Percentiles rank a stretch among this genome's conserved stretches.
Conservation (phyloP, 1,140 invertebrate genomes). For the Caenorhabditis latens region DNA sequence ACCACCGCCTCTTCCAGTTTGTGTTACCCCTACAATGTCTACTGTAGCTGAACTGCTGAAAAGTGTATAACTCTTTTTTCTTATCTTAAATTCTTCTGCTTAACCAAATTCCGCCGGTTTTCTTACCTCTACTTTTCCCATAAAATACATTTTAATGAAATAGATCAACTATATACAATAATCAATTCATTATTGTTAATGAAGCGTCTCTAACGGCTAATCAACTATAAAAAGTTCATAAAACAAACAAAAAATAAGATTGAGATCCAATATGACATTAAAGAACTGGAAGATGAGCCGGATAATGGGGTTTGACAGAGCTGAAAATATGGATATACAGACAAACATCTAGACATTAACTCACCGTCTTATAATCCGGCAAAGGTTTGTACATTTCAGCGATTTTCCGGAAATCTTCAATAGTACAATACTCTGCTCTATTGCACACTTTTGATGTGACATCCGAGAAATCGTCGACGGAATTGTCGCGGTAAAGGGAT, state of each 20-base stretch:
- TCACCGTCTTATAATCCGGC: constrained; percentile 15
- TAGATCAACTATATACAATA: no score
- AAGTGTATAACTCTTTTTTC: not conserved
- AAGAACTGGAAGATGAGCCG: not conserved
- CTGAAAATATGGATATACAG: not conserved
- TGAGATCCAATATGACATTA: not conserved
- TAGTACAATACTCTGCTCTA: not conserved
- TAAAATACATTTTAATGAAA: not conserved
- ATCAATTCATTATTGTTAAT: no score
- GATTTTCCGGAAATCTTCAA: not conserved
- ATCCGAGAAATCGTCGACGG: not conserved
- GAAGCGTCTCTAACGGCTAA: no score
- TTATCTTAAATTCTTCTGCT: not conserved
- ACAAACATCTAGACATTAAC: not conserved
- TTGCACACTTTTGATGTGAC: constrained; percentile 3
- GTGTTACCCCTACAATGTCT: not conserved
- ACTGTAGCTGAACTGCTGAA: constrained; percentile 36
- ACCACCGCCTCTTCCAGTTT: not conserved
- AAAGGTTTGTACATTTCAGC: not conserved
- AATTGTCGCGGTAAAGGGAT: constrained; percentile 14
- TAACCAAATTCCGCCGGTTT: not conserved
- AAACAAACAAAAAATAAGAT: not conserved
- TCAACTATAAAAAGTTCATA: not conserved
- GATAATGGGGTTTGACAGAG: not conserved
- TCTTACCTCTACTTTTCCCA: not conserved